Conservation (phyloP, 2,113 vertebrate species). For the Hypomesus transpacificus region DNA sequence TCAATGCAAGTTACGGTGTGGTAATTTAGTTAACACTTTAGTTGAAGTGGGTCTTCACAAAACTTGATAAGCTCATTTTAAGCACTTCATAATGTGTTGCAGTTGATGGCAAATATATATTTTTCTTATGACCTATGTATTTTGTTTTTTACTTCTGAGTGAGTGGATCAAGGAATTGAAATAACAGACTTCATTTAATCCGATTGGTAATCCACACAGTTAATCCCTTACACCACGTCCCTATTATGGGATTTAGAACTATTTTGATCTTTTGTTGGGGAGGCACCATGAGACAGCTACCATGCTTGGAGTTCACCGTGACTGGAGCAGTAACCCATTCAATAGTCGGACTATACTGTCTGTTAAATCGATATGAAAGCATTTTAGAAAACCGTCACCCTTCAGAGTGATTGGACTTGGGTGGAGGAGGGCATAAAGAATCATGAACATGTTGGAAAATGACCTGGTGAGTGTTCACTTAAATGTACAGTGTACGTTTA, state of each 20-base stretch:
- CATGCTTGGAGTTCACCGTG: background rate
- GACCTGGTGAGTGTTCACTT: conserved; percentile 1
- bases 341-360: background rate
- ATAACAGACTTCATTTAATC: background rate
- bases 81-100: background rate
- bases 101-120: background rate
- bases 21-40: no score
- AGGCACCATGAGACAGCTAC: background rate
- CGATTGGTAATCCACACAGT: background rate
- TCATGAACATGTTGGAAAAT: background rate
- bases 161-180: background rate
- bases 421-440: background rate
- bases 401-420: background rate
- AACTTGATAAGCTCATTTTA: background rate
- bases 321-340: background rate
- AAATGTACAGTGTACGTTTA: background rate
- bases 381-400: background rate
- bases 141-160: background rate
- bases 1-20: no score
- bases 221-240: background rate
- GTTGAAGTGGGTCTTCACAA: no score
- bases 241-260: background rate
- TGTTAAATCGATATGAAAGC: background rate
- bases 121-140: background rate
- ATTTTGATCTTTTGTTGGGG: background rate